Percentiles rank a stretch among this genome's conserved stretches.
phyloP scores from a whole-genome alignment of 2,797 vertebrate species.

The Tamandua tetradactyla region DNA sequence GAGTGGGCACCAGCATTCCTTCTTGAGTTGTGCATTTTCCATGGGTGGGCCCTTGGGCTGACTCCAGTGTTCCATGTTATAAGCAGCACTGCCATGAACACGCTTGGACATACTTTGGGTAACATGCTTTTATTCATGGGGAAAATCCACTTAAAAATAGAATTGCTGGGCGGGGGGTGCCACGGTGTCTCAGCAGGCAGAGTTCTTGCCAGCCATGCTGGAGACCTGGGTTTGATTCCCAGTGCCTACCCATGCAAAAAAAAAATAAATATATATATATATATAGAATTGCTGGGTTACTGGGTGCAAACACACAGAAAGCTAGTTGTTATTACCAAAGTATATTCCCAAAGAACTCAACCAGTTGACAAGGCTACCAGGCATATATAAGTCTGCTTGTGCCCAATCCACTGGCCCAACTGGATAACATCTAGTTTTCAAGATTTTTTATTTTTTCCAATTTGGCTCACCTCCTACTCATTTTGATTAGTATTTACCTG shows the following conservation, averaged over 20 bases:
- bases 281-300: not conserved
- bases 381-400: not conserved
- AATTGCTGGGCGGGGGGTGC: not conserved
- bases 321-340: not conserved
- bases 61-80: not conserved
- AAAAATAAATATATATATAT: too few species aligned
- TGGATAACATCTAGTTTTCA: not conserved
- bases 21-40: not conserved
- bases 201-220: too few species aligned
- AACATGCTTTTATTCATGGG: not conserved
- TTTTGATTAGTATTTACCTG: constrained; percentile 2
- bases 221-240: too few species aligned
- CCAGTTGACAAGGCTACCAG: not conserved
- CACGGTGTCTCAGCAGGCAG: too few species aligned
- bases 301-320: not conserved
- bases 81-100: not conserved
- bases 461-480: not conserved
- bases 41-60: not conserved
- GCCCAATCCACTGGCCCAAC: not conserved
- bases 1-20: not conserved
- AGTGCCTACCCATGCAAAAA: too few species aligned
- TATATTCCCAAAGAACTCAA: not conserved
- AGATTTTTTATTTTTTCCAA: not conserved
- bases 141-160: constrained; percentile 10
- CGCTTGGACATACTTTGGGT: not conserved